phyloP scores from a whole-genome alignment of 1,140 invertebrate species.

The Megalonaias nervosa region DNA sequence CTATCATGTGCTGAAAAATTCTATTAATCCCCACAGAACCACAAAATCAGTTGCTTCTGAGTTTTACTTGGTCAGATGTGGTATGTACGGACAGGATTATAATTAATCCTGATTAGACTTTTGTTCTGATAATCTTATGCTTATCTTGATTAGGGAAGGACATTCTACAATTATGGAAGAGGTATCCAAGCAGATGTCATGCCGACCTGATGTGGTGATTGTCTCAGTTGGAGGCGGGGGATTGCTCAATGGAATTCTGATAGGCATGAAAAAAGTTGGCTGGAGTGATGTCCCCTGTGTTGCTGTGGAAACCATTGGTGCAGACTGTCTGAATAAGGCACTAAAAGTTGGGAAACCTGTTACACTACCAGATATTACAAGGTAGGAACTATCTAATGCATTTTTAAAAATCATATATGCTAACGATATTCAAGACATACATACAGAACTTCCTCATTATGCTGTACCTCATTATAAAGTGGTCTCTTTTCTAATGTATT shows the following conservation, averaged over 20 bases:
- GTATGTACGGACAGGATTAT: no score
- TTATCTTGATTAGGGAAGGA: conserved; percentile 70
- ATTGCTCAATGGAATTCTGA: conserved; percentile 65
- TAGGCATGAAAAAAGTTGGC: conserved; percentile 67
- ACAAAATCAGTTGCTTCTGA: no score
- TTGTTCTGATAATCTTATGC: background rate
- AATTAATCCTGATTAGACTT: no score
- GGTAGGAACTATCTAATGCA: conserved; percentile 52
- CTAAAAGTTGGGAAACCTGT: conserved; percentile 70
- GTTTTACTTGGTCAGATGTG: no score
- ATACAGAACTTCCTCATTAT: no score
- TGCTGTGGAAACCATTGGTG: conserved; percentile 75
- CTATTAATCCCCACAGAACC: no score
- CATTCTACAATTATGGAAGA: conserved; percentile 73
- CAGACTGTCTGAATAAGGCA: conserved; percentile 72
- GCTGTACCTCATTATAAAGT: no score
- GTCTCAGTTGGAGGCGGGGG: conserved; percentile 74
- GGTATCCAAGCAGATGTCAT: conserved; percentile 62
- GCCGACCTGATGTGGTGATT: conserved; percentile 70
- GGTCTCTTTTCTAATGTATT: no score
- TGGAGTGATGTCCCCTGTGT: conserved; percentile 72
- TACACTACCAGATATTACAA: conserved; percentile 71
- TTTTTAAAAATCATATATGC: no score
- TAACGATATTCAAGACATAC: no score
- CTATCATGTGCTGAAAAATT: no score